Evolutionary conservation across 2,888 invertebrate species (phyloP), one percentile per base, ranked within the genome.

Genomic region (Mythimna ferrago): DNA sequence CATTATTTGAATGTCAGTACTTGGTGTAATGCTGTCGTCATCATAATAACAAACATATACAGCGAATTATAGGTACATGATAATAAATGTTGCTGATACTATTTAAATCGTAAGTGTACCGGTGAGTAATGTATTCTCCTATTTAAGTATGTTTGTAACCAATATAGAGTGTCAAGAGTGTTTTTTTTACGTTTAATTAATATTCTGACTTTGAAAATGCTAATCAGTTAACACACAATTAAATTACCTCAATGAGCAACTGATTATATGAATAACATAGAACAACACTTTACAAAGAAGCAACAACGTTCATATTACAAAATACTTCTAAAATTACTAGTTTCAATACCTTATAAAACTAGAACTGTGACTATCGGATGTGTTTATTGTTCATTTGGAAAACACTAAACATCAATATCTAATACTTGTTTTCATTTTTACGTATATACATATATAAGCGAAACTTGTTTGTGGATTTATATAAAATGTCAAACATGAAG

Each of bases 401-500:
- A 70, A 72, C 68, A 72, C 61, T 76, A 48, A 19, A 81, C 80
- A 66, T 71, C 75, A 67, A 71, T 63, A 66, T 86, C 81, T 87
- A 86, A 83, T 76, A 73, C 67, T 75, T 84, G 81, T 80, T 83
- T 84, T 84, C 83, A 78, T 78, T 83, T 80, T 35, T 69, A 71
- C 78, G 74, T 85, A 84, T 82, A 76, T 82, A 85, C 82, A 84
- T 85, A 48, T 51, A 7, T 51, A 85, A 86, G 77, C 86, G 62
- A 86, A 92, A 93, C 92, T 87, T 85, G 93, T 92, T 93, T 88
- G 77, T 83, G 78, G 78, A 89, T 89, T 88, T 86, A 89, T 90
- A 86, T 88, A 89, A 91, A 92, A 92, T 89, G 90, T 92, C 90
- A 88, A 86, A 83, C 79, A 86, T 83, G 90, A 93, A 93, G 93